Evolutionary conservation across 2,888 invertebrate species (phyloP).

Genomic region (Rhingia rostrata): DNA sequence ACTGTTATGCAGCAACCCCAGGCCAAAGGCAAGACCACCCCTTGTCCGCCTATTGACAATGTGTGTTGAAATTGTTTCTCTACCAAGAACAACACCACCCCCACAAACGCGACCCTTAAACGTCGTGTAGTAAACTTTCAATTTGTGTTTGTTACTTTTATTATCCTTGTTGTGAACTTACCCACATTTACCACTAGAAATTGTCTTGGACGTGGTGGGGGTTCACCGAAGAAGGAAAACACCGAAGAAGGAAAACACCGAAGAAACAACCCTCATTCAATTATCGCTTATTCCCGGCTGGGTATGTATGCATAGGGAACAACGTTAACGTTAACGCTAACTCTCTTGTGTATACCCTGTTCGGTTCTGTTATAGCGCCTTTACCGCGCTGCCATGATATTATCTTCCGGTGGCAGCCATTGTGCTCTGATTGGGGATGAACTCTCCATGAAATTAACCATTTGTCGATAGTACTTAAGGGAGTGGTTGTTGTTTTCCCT

Average conservation of each 20-base stretch:
- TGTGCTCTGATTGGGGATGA: slow-evolving; percentile 72
- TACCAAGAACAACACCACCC: slow-evolving; percentile 41
- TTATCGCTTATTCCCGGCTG: slow-evolving; percentile 72
- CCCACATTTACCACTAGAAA: slow-evolving; percentile 61
- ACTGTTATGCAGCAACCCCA: slow-evolving; percentile 19
- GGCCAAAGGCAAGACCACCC: not conserved
- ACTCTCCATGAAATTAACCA: slow-evolving; percentile 73
- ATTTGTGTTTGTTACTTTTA: slow-evolving; percentile 72
- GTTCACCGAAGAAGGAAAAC: slow-evolving; percentile 4
- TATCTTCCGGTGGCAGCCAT: slow-evolving; percentile 71
- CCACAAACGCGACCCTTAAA: slow-evolving; percentile 58
- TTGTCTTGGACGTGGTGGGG: not conserved
- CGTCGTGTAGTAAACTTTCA: slow-evolving; percentile 72
- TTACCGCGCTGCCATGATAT: slow-evolving; percentile 51
- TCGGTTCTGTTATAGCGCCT: slow-evolving; percentile 25
- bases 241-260: slow-evolving; percentile 37
- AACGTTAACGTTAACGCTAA: not conserved
- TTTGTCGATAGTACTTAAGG: slow-evolving; percentile 68
- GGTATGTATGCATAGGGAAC: slow-evolving; percentile 51
- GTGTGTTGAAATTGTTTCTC: slow-evolving; percentile 59
- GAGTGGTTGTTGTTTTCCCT: slow-evolving; percentile 39
- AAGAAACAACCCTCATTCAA: slow-evolving; percentile 71
- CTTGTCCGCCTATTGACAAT: slow-evolving; percentile 24
- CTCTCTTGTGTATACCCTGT: slow-evolving; percentile 9
- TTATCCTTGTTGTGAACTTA: slow-evolving; percentile 73